phyloP scores from a whole-genome alignment of 23 tunicate species.

The Diplosoma virens region DNA sequence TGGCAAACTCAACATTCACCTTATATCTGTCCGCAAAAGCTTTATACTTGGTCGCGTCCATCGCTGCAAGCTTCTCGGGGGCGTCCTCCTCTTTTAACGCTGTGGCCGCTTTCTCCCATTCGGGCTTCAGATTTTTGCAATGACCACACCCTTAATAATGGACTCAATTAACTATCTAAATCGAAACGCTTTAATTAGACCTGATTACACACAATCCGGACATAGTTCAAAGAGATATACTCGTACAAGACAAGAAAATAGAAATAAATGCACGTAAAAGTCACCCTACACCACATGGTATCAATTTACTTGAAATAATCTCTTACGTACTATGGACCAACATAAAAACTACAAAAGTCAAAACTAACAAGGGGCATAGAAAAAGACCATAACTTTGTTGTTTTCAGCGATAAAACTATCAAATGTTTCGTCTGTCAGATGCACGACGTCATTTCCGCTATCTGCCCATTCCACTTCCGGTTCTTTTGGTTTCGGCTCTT shows the following conservation, averaged over 20 bases:
- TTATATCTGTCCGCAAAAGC: slow-evolving; percentile 62
- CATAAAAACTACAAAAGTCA: not conserved
- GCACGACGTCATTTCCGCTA: slow-evolving; percentile 66
- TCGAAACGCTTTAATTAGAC: too few relatives aligned
- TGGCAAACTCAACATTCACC: too few relatives aligned
- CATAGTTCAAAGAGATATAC: too few relatives aligned
- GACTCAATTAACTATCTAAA: too few relatives aligned
- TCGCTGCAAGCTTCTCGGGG: slow-evolving; percentile 70
- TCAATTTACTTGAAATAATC: too few relatives aligned
- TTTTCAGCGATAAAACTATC: slow-evolving; percentile 78
- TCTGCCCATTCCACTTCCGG: slow-evolving; percentile 87
- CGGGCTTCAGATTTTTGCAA: slow-evolving; percentile 89
- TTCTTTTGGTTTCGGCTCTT: slow-evolving; percentile 74
- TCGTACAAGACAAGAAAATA: too few relatives aligned
- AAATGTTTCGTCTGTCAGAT: slow-evolving; percentile 70
- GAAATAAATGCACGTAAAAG: too few relatives aligned
- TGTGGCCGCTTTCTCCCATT: slow-evolving; percentile 90
- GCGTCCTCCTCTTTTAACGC: slow-evolving; percentile 67
- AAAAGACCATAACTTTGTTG: slow-evolving; percentile 77
- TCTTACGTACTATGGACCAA: too few relatives aligned
- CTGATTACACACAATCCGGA: too few relatives aligned
- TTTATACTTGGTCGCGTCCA: slow-evolving; percentile 82
- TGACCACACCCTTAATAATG: slow-evolving; percentile 86
- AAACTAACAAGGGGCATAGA: slow-evolving; percentile 94
- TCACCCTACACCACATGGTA: too few relatives aligned